A percentile compares a stretch with the other conserved stretches of the same genome.
Evolutionary conservation across 2,113 vertebrate species (phyloP).

Genomic region (Tetrax tetrax): DNA sequence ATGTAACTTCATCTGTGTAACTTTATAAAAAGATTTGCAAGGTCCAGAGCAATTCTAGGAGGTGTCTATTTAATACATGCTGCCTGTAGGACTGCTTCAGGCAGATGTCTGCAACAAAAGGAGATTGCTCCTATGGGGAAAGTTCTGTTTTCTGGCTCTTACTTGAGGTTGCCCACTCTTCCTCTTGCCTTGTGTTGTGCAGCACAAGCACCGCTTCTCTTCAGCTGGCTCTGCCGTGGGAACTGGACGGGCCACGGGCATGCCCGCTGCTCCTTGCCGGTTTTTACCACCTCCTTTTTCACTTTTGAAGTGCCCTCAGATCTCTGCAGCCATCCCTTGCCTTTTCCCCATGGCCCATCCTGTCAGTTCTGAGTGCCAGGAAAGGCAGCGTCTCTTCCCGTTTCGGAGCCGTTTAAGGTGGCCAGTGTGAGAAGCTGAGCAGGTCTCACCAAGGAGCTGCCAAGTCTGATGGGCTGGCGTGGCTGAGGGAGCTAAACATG

Average conservation of each 20-base stretch:
- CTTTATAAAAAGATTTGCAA: neutral
- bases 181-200: neutral
- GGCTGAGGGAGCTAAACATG: neutral
- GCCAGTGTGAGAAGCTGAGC: neutral
- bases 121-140: neutral
- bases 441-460: neutral
- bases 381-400: too few species aligned
- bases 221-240: neutral
- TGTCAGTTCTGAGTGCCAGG: neutral
- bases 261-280: neutral
- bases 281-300: neutral
- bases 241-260: fast-evolving
- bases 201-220: neutral
- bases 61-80: neutral
- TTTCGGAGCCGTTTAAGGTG: fast-evolving
- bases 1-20: neutral
- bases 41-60: neutral
- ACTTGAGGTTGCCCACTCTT: too few species aligned
- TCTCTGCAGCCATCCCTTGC: neutral
- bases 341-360: neutral
- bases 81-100: neutral
- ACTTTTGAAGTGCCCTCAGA: neutral
- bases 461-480: neutral
- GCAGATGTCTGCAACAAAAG: neutral
- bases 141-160: neutral